Conservation (phyloP, 2,888 invertebrate genomes). For the Lochmaea crataegi region DNA sequence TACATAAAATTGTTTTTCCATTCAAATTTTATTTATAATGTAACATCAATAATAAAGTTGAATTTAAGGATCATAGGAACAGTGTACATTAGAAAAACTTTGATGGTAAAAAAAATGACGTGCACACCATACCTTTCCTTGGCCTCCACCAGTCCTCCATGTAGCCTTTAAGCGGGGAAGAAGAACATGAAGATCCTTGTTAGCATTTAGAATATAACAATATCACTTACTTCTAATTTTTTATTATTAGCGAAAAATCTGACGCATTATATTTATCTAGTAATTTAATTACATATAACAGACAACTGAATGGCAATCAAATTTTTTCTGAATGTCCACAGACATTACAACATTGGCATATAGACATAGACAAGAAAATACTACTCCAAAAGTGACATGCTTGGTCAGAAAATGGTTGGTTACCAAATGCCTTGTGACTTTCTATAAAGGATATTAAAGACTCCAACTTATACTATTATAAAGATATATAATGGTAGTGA, state of each 20-base stretch:
- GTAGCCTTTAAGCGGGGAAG: slow-evolving; percentile 95
- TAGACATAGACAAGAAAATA: too few relatives aligned
- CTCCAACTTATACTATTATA: too few relatives aligned
- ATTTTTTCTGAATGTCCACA: neutral
- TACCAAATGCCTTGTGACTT: too few relatives aligned
- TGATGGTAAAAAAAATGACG: slow-evolving; percentile 23
- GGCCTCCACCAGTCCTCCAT: slow-evolving; percentile 99
- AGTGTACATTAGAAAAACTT: neutral
- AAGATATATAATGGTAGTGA: too few relatives aligned
- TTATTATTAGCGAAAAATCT: neutral
- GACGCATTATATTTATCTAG: slow-evolving; percentile 24
- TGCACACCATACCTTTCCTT: slow-evolving; percentile 81
- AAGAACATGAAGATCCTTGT: slow-evolving; percentile 77
- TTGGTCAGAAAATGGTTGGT: too few relatives aligned
- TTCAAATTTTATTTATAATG: neutral
- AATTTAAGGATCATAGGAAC: neutral
- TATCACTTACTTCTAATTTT: slow-evolving; percentile 46
- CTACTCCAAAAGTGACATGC: too few relatives aligned
- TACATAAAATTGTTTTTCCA: neutral
- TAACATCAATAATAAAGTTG: neutral
- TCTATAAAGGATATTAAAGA: too few relatives aligned
- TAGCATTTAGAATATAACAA: slow-evolving; percentile 57
- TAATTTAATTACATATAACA: neutral
- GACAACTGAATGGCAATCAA: neutral
- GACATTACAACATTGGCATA: too few relatives aligned